Percentiles rank a stretch among this genome's conserved stretches.
Conservation (phyloP, 2,113 vertebrate species). For the Lamprotornis superbus region DNA sequence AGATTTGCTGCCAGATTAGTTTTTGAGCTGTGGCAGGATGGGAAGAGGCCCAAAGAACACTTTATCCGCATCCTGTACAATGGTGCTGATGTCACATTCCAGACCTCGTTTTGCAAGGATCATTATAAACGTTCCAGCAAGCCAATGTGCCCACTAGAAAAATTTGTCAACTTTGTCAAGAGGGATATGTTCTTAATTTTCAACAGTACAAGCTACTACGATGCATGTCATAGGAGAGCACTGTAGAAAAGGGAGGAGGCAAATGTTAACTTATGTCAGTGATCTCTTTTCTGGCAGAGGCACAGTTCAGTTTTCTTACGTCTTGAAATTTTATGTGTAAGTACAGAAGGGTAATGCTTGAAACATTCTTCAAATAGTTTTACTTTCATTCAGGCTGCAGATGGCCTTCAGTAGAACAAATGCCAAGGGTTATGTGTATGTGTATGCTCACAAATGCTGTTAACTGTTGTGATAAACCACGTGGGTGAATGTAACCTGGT, state of each 20-base stretch:
- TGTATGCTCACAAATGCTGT: background rate
- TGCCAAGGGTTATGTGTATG: background rate
- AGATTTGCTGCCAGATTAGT: slow-evolving; percentile 93
- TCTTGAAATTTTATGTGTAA: background rate
- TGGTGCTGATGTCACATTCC: slow-evolving; percentile 91
- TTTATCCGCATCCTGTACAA: slow-evolving; percentile 92
- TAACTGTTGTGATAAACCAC: background rate
- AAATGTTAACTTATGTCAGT: background rate
- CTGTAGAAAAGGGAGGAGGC: slow-evolving; percentile 32
- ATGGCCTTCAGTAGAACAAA: background rate
- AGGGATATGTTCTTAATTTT: slow-evolving; percentile 89
- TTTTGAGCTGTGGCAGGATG: slow-evolving; percentile 93
- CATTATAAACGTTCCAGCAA: slow-evolving; percentile 74
- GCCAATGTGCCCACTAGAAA: slow-evolving; percentile 89
- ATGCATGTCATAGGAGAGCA: slow-evolving; percentile 83
- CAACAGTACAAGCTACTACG: slow-evolving; percentile 86
- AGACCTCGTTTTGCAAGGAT: slow-evolving; percentile 87
- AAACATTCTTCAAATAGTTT: background rate
- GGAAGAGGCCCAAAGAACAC: slow-evolving; percentile 72
- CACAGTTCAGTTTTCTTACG: background rate
- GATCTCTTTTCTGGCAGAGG: background rate
- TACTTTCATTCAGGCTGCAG: background rate
- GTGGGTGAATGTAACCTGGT: slow-evolving; percentile 6
- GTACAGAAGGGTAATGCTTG: slow-evolving; percentile 2
- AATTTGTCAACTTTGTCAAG: slow-evolving; percentile 87